phyloP scores from a whole-genome alignment of 2,888 invertebrate genomes.

The Latrodectus elegans region DNA sequence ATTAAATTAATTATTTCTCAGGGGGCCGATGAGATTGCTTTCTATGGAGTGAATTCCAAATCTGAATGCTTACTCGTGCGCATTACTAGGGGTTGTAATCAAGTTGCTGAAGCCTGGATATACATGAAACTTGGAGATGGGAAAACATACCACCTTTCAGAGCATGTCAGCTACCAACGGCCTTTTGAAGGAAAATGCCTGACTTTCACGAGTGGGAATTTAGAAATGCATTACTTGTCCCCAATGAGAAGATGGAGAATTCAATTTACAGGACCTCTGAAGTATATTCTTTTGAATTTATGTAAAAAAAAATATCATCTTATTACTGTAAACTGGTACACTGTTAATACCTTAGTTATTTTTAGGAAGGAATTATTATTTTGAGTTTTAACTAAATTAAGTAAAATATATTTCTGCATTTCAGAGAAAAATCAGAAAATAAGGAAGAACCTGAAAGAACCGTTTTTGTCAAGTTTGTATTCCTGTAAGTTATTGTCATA shows the following conservation, averaged over 20 bases:
- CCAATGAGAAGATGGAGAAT: conserved; percentile 63
- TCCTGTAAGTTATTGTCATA: conserved; percentile 39
- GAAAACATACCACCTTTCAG: conserved; percentile 10
- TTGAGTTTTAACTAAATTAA: background rate
- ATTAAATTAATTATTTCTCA: background rate
- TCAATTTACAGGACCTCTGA: conserved; percentile 50
- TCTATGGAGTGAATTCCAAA: conserved; percentile 52
- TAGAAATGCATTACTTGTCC: conserved; percentile 41
- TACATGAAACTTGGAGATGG: conserved; percentile 46
- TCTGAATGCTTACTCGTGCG: conserved; percentile 30
- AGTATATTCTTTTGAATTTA: conserved; percentile 6
- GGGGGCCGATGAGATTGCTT: conserved; percentile 43
- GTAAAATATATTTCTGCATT: background rate
- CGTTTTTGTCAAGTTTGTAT: conserved; percentile 49
- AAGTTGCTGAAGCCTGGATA: conserved; percentile 47
- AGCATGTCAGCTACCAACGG: conserved; percentile 12
- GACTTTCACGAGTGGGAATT: conserved; percentile 31
- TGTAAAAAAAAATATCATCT: background rate
- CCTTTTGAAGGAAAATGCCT: conserved; percentile 16
- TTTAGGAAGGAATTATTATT: too few relatives aligned
- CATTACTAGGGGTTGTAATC: conserved; percentile 14
- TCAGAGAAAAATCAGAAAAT: conserved; percentile 37
- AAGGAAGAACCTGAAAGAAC: conserved; percentile 1
- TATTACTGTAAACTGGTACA: background rate
- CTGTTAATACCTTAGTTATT: too few relatives aligned